A percentile compares a stretch with the other conserved stretches of the same genome.
Evolutionary conservation across 2,888 invertebrate genomes (phyloP).

Genomic region (Oxycera nigricornis): DNA sequence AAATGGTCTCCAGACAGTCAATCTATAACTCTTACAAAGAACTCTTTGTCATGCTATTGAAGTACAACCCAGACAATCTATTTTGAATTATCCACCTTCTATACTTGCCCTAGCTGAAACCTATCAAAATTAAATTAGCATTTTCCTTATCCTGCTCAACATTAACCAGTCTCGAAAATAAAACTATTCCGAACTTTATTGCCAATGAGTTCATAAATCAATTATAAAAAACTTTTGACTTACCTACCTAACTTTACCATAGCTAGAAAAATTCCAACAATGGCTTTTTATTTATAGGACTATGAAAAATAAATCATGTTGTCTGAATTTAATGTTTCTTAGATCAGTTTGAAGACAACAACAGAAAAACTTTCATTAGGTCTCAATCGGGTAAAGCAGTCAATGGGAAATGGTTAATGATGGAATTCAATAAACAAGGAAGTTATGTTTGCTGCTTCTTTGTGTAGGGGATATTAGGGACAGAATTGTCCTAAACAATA

Average conservation of each 20-base stretch:
- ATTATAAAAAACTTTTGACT: constrained; percentile 5
- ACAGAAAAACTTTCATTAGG: not conserved
- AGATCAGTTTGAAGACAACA: constrained; percentile 2
- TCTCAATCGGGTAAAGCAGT: constrained; percentile 4
- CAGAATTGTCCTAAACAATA: too few relatives aligned
- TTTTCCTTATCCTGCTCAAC: not conserved
- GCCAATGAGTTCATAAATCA: constrained; percentile 7
- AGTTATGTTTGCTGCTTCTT: not conserved
- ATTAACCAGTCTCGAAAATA: not conserved
- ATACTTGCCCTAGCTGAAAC: not conserved
- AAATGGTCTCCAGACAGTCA: too few relatives aligned
- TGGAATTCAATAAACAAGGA: not conserved
- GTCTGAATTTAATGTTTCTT: not conserved
- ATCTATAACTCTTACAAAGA: too few relatives aligned
- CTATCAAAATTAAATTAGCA: not conserved
- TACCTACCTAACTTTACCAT: not conserved
- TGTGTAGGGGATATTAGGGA: not conserved
- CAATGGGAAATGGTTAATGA: constrained; percentile 20
- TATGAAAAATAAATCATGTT: too few relatives aligned
- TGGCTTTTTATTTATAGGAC: too few relatives aligned
- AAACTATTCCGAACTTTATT: constrained; percentile 8
- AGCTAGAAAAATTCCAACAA: too few relatives aligned
- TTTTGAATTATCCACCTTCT: not conserved
- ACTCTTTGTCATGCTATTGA: too few relatives aligned
- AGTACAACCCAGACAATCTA: too few relatives aligned